phyloP scores from a whole-genome alignment of 2,888 invertebrate species.

The Amphiduros pacificus region DNA sequence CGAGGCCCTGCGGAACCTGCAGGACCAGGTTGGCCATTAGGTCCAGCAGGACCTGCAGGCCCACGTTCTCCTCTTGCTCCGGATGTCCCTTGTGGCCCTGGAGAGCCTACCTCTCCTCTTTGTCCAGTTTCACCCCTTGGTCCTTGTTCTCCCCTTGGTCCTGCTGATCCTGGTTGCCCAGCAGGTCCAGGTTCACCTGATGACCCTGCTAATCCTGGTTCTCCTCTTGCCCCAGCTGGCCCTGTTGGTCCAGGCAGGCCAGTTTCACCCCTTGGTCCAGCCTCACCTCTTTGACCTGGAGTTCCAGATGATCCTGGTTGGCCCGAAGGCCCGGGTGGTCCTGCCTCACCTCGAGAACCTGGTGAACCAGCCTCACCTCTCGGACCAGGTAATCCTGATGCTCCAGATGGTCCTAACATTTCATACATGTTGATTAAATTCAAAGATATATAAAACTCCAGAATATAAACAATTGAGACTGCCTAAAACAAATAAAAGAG shows the following conservation, averaged over 20 bases:
- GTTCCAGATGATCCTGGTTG: conserved; percentile 22
- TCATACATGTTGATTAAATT: too few relatives aligned
- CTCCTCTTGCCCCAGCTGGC: conserved; percentile 14
- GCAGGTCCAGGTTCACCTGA: conserved; percentile 1
- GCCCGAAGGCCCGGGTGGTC: conserved; percentile 21
- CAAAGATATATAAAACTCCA: too few relatives aligned
- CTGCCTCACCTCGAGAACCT: conserved; percentile 21
- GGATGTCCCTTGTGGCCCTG: conserved; percentile 8
- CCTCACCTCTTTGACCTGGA: conserved; percentile 21
- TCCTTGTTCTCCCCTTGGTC: conserved; percentile 7
- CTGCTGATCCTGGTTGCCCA: conserved; percentile 17
- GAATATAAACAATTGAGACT: too few relatives aligned
- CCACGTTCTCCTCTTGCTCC: conserved; percentile 18
- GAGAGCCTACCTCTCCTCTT: conserved; percentile 6
- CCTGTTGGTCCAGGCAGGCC: conserved; percentile 20
- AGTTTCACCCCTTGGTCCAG: conserved; percentile 24
- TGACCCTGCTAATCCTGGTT: conserved; percentile 1
- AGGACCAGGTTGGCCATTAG: conserved; percentile 20
- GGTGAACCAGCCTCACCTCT: conserved; percentile 9
- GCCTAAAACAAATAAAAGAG: too few relatives aligned
- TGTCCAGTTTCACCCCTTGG: conserved; percentile 14
- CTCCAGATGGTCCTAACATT: conserved; percentile 11
- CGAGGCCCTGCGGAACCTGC: conserved; percentile 19
- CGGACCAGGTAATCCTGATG: conserved; percentile 2
- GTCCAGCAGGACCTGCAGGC: conserved; percentile 18